Conservation (phyloP, 1,140 invertebrate species). For the Periplaneta americana region DNA sequence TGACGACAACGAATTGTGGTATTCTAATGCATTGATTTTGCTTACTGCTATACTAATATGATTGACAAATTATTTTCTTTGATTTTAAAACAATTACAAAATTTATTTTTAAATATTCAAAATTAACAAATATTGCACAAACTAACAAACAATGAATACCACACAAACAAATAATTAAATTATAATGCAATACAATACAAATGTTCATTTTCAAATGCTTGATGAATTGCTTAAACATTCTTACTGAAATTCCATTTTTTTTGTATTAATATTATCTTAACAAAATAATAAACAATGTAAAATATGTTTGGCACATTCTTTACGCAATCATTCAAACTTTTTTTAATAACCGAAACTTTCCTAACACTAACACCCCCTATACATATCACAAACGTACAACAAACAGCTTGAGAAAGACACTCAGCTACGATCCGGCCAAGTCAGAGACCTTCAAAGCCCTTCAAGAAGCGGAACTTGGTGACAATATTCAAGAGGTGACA, state of each 20-base stretch:
- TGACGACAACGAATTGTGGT: background rate
- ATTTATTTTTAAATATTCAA: no score
- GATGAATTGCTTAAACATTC: no score
- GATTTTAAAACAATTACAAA: background rate
- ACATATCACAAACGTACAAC: no score
- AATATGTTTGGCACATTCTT: no score
- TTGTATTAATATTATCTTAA: background rate
- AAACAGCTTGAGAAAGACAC: slow-evolving; percentile 52
- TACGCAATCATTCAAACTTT: background rate
- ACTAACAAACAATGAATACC: background rate
- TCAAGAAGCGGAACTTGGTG: slow-evolving; percentile 60
- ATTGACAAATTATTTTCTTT: background rate
- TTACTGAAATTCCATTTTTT: background rate
- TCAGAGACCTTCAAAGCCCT: slow-evolving; percentile 79
- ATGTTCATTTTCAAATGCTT: no score
- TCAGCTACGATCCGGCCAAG: slow-evolving; percentile 74
- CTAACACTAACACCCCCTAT: background rate
- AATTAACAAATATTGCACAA: background rate
- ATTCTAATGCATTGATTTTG: background rate
- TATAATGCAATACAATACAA: no score
- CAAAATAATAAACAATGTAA: no score
- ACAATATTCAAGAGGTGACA: slow-evolving; percentile 57
- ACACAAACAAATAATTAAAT: no score
- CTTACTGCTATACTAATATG: background rate
- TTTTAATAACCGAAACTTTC: background rate